Evolutionary conservation across 1,140 invertebrate genomes (phyloP).

Genomic region (Drosophila neocordata): DNA sequence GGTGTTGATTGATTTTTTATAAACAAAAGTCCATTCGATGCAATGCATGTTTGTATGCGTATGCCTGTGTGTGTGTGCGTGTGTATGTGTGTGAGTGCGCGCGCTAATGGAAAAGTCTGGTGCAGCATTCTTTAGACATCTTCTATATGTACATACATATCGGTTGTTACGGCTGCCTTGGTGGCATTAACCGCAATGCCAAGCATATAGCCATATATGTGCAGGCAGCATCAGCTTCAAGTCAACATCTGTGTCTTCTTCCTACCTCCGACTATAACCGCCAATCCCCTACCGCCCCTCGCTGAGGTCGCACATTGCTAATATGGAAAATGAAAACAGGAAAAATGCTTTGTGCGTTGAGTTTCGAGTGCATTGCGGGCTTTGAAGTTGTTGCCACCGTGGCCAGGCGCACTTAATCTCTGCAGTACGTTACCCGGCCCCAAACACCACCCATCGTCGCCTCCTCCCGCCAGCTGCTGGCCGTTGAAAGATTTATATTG

Average conservation of each 20-base stretch:
- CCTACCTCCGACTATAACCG: conserved; percentile 30
- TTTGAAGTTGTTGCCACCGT: conserved; percentile 42
- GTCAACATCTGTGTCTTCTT: conserved; percentile 24
- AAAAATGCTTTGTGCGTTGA: conserved; percentile 65
- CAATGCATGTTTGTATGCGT: conserved; percentile 2
- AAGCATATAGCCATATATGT: conserved; percentile 56
- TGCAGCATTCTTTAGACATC: conserved; percentile 67
- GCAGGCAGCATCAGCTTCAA: conserved; percentile 33
- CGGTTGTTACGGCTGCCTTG: conserved; percentile 54
- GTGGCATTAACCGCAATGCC: conserved; percentile 74
- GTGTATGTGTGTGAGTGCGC: not conserved
- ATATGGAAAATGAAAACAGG: conserved; percentile 81
- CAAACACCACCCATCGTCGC: not conserved
- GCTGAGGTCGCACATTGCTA: conserved; percentile 68
- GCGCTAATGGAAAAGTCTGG: conserved; percentile 73
- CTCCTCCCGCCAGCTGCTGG: conserved; percentile 15
- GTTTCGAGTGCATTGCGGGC: conserved; percentile 42
- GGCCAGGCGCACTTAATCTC: conserved; percentile 18
- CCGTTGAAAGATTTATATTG: conserved; percentile 7
- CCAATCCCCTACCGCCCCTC: conserved; percentile 19
- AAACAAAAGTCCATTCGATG: conserved; percentile 57
- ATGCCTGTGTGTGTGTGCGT: not conserved
- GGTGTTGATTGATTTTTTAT: conserved; percentile 80
- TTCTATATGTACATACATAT: conserved; percentile 46
- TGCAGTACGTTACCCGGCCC: conserved; percentile 5